These are phyloP conservation scores for Drosophila sulfurigaster DNA, from an alignment of 1,140 invertebrate genomes.

Conservation along the genomic window DNA sequence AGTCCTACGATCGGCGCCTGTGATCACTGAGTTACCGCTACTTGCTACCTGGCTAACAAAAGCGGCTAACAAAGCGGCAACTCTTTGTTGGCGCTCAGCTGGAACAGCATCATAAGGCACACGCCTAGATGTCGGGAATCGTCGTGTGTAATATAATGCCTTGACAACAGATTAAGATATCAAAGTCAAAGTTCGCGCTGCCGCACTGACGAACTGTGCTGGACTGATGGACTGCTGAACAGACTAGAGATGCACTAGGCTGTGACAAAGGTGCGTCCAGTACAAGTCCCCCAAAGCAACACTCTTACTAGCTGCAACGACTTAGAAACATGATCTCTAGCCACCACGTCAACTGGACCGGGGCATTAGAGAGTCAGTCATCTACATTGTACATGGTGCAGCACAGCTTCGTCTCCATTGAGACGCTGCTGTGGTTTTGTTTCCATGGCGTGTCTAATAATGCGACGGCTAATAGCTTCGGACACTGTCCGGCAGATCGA, in stretches of 20 bases:
- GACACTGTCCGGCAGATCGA: slow-evolving; percentile 61
- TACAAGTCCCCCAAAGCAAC: slow-evolving; percentile 43
- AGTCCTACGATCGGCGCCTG: slow-evolving; percentile 62
- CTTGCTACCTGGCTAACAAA: slow-evolving; percentile 71
- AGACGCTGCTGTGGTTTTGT: slow-evolving; percentile 63
- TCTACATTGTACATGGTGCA: slow-evolving; percentile 3
- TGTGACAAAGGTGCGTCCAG: slow-evolving; percentile 68
- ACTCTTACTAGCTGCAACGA: slow-evolving; percentile 60
- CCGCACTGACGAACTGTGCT: slow-evolving; percentile 38
- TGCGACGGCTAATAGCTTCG: slow-evolving; percentile 76
- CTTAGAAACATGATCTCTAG: slow-evolving; percentile 69
- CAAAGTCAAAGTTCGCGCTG: slow-evolving; percentile 77
- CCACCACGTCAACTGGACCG: slow-evolving; percentile 36
- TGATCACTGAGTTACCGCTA: slow-evolving; percentile 75
- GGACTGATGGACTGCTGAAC: not conserved
- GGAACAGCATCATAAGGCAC: slow-evolving; percentile 63
- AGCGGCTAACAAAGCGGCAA: slow-evolving; percentile 67
- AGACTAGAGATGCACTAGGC: slow-evolving; percentile 60
- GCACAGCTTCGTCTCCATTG: slow-evolving; percentile 23
- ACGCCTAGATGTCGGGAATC: slow-evolving; percentile 53
- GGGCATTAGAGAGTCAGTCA: slow-evolving; percentile 59
- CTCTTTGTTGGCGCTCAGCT: slow-evolving; percentile 54
- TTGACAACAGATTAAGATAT: slow-evolving; percentile 72
- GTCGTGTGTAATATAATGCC: slow-evolving; percentile 69
- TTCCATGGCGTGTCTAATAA: slow-evolving; percentile 74